Evolutionary conservation across 1,140 invertebrate species (phyloP).

Genomic region (Drosophila watanabei): DNA sequence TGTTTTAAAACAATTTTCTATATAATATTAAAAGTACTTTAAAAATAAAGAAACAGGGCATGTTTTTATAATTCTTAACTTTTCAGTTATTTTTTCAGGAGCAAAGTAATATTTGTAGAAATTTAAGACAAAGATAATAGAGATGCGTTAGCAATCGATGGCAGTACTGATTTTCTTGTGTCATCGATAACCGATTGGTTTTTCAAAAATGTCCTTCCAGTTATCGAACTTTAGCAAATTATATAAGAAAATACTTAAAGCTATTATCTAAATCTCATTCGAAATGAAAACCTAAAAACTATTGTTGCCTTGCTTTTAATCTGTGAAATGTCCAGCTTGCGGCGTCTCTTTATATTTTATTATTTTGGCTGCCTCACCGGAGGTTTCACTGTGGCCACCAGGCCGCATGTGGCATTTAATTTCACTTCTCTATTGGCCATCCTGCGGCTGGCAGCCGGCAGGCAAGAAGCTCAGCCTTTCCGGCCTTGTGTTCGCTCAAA

Average conservation of each 20-base stretch:
- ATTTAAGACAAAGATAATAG: background rate
- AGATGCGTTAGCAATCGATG: background rate
- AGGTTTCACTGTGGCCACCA: slow-evolving; percentile 26
- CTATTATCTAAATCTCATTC: background rate
- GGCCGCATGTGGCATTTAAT: slow-evolving; percentile 50
- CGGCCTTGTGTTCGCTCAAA: slow-evolving; percentile 42
- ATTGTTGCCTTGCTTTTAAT: background rate
- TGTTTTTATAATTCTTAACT: background rate
- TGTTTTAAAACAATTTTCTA: background rate
- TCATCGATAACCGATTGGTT: no score
- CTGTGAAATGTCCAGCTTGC: background rate
- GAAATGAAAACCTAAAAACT: background rate
- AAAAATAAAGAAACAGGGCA: background rate
- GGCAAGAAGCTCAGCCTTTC: slow-evolving; percentile 14
- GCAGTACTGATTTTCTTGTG: background rate
- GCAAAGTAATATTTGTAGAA: no score
- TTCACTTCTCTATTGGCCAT: slow-evolving; percentile 26
- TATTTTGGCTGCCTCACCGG: background rate
- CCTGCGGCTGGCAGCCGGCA: slow-evolving; percentile 22
- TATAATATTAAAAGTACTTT: background rate
- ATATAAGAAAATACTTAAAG: background rate
- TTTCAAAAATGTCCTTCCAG: no score
- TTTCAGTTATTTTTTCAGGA: background rate
- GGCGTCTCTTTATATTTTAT: background rate
- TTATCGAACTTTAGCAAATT: background rate